phyloP scores from a whole-genome alignment of 2,113 vertebrate species.

The Leucopternis melanops region DNA sequence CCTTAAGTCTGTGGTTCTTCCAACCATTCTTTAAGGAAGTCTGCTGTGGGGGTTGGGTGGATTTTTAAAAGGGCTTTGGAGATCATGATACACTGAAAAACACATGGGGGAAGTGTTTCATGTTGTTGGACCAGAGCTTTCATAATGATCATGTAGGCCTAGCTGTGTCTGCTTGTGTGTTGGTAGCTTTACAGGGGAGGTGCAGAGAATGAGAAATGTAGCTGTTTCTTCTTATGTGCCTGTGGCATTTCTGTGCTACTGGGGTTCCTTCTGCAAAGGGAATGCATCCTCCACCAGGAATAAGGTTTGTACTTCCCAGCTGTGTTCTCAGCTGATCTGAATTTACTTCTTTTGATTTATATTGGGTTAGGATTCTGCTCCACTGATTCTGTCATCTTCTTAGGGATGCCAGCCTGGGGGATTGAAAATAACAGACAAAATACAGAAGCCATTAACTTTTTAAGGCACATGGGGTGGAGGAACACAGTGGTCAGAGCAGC shows the following conservation, averaged over 20 bases:
- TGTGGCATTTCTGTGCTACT: background rate
- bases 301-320: background rate
- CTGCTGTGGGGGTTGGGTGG: background rate
- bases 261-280: background rate
- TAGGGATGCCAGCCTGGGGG: background rate
- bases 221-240: background rate
- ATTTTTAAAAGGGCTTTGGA: background rate
- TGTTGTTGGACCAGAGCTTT: background rate
- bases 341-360: background rate
- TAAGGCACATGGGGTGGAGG: background rate
- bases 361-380: background rate
- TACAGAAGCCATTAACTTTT: background rate
- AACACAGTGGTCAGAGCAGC: background rate
- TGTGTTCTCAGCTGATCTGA: background rate
- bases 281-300: background rate
- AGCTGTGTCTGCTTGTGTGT: background rate
- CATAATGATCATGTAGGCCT: fast-evolving
- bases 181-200: background rate
- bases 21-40: background rate
- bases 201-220: background rate
- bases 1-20: background rate
- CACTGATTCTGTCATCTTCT: background rate
- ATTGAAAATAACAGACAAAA: background rate
- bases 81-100: background rate
- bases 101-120: background rate